Evolutionary conservation across 1,140 invertebrate genomes (phyloP), one percentile per base, ranked within the genome.

Genomic region (Apis laboriosa): DNA sequence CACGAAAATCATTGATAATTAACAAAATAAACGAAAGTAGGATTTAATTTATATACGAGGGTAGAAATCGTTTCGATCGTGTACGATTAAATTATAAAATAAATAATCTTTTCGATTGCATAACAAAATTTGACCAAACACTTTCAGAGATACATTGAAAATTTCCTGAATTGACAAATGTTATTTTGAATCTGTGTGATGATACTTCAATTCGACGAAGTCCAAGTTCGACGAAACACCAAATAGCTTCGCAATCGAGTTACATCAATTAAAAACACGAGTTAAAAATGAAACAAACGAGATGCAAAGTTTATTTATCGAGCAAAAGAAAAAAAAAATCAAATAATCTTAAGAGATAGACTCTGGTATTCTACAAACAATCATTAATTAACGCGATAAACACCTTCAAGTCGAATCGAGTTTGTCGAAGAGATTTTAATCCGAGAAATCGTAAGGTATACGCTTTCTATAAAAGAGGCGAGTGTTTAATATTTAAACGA

Each of bases 351-450:
- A 4, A 51, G 43, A 55, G 19, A 12, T 21, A 43, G 12, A 49
- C 56, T 75, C 21, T 34, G 34, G 28, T 15, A 60, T 61, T 61
- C 34, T 11, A 12, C 53, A 61, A 75, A 61, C 43, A 49, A 49
- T 75, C 49, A 49, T 75, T 75, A 61, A 61, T 75, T 24, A 75
- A 61, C 43, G 34, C 43, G 72, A 75, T 49, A n/a, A 75, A 63
- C 72, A 75, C 2, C 4, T 43, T 43, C 34, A 7, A 43, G 43
- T n/a, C n/a, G 60, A 61, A 61, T 49, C n/a, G 21, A 74, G n/a
- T 60, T 75, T 61, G 43, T 55, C 51, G n/a, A 72, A 72, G 21
- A 72, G 51, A 55, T 19, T 15, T 55, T 43, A 4, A 43, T 17
- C 49, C 3, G 3, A 11, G 7, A 12, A 75, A 75, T 61, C 61